Evolutionary conservation across 2,113 vertebrate genomes (phyloP).

Genomic region (Alces alces): DNA sequence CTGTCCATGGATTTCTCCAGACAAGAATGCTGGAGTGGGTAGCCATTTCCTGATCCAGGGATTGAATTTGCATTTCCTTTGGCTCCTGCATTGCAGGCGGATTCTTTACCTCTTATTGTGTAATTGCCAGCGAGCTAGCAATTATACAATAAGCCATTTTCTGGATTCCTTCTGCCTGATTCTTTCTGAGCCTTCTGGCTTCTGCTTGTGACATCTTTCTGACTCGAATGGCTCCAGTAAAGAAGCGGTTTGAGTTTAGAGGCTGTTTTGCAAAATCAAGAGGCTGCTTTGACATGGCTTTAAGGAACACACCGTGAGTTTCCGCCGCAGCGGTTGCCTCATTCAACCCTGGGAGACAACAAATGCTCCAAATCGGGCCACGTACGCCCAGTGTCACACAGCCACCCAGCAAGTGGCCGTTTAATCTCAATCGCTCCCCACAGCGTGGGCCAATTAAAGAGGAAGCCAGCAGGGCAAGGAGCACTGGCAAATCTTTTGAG

Average conservation of each 20-base stretch:
- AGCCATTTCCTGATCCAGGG: neutral
- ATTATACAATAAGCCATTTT: neutral
- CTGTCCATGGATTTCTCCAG: neutral
- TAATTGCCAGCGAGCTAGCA: neutral
- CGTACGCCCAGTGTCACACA: conserved; percentile 6
- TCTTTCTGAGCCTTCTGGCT: conserved; percentile 21
- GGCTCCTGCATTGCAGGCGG: neutral
- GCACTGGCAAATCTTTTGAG: conserved; percentile 76
- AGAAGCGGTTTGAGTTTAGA: neutral
- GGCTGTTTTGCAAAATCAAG: conserved; percentile 44
- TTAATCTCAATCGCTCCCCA: conserved; percentile 82
- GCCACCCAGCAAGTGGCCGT: conserved; percentile 75
- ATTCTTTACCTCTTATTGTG: neutral
- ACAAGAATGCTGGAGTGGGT: neutral
- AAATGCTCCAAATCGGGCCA: neutral
- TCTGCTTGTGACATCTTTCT: neutral
- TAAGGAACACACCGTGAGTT: neutral
- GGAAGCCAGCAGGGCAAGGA: conserved; percentile 79
- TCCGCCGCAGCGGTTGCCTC: neutral
- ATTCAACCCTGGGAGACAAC: neutral
- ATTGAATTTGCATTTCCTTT: neutral
- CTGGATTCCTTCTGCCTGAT: neutral
- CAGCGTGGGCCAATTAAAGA: conserved; percentile 80
- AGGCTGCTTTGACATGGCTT: conserved; percentile 35
- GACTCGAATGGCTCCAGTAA: neutral